phyloP scores from a whole-genome alignment of 2,113 vertebrate species.

The Salvelinus fontinalis region DNA sequence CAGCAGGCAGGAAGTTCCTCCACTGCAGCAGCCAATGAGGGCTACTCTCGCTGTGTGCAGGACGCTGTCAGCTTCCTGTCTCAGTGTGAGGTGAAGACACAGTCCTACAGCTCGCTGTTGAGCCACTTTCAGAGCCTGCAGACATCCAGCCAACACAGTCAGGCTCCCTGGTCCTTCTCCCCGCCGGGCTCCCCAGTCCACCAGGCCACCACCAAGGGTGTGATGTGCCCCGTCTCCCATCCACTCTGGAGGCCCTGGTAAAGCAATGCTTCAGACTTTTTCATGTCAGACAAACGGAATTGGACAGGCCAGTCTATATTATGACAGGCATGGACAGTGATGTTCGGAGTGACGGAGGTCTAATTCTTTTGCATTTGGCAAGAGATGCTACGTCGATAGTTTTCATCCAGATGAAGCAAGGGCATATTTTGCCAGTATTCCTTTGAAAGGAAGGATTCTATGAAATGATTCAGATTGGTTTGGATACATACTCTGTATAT shows the following conservation, averaged over 20 bases:
- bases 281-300: constrained; percentile 34
- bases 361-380: constrained; percentile 24
- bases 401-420: constrained; percentile 21
- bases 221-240: constrained; percentile 25
- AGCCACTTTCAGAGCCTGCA: constrained; percentile 66
- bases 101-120: constrained; percentile 59
- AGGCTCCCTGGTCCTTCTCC: constrained; percentile 16
- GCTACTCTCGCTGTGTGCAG: constrained; percentile 71
- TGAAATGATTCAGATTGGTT: constrained; percentile 42
- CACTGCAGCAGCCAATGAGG: constrained; percentile 42
- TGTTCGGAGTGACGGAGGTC: constrained; percentile 55
- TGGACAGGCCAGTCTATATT: constrained; percentile 41
- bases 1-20: constrained; percentile 49
- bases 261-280: constrained; percentile 17
- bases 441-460: constrained; percentile 48
- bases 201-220: constrained; percentile 49
- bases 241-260: constrained; percentile 78
- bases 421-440: constrained; percentile 34
- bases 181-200: constrained; percentile 58
- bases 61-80: constrained; percentile 72
- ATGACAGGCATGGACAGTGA: constrained; percentile 56
- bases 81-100: constrained; percentile 57
- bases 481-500: constrained; percentile 46
- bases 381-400: constrained; percentile 16
- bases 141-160: constrained; percentile 33